Evolutionary conservation across 2,888 invertebrate species (phyloP).

Genomic region (Chrysodeixis includens): DNA sequence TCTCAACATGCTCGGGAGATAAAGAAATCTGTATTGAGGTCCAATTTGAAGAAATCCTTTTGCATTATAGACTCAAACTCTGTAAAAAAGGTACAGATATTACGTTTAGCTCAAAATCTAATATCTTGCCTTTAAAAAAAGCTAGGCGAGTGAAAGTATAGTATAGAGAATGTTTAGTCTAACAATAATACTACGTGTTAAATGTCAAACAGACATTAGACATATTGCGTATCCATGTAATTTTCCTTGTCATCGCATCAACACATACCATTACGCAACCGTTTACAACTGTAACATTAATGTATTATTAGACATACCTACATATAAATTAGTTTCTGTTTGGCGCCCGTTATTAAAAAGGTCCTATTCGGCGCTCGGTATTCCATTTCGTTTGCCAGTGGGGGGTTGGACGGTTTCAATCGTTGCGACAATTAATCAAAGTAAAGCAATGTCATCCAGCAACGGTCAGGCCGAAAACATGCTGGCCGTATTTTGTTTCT

Average conservation of each 20-base stretch:
- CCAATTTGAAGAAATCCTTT: no score
- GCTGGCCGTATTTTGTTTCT: conserved; percentile 74
- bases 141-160: no score
- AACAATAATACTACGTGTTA: not conserved
- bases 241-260: conserved; percentile 27
- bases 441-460: conserved; percentile 87
- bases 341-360: conserved; percentile 82
- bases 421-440: conserved; percentile 87
- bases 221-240: not conserved
- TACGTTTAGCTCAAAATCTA: no score
- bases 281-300: conserved; percentile 61
- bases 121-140: no score
- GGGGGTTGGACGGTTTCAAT: conserved; percentile 85
- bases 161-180: not conserved
- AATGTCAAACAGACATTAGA: not conserved
- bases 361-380: conserved; percentile 81
- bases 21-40: no score
- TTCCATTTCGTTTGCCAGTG: conserved; percentile 88
- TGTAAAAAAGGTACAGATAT: no score
- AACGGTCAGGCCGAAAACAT: conserved; percentile 76
- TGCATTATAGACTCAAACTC: no score
- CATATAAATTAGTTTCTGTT: conserved; percentile 81
- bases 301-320: conserved; percentile 62
- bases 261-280: conserved; percentile 44
- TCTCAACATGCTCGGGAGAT: no score